Evolutionary conservation across 1,140 invertebrate genomes (phyloP), one percentile per base, ranked within the genome.

Genomic region (Habropoda laboriosa): DNA sequence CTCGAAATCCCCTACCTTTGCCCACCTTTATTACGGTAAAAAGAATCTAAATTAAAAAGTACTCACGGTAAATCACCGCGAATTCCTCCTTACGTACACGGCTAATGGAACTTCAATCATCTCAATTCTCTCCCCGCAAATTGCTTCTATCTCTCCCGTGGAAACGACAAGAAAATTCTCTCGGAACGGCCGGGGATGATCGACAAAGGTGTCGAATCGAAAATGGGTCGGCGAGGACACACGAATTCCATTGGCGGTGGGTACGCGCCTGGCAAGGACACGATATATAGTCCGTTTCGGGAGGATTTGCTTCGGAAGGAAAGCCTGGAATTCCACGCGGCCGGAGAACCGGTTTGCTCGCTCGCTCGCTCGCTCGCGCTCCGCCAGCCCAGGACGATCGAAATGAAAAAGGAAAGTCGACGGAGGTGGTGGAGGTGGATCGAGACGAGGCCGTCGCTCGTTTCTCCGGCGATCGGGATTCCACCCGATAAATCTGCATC

Each of bases 401-500:
- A 71, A 35, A 55, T 70, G 75, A 78, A 78, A 78, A 78, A 78
- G 75, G 75, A 78, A 60, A 70, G 66, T 77, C 74, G 42, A 58
- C 21, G 70, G 42, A 47, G 40, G 70, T 6, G 63, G 67, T 13
- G 74, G 74, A 45, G 71, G 57, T 49, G 72, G 47, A 68, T 35
- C 38, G 61, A 24, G 51, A 68, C 73, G 73, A 45, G 63, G 73
- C 55, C 55, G 40, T 47, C 70, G 70, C 73, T 57, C 73, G 49
- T 76, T 76, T 68, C 73, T 57, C 16, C 74, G 30, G 30, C 30
- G 74, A 77, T 68, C 64, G 74, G 74, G 74, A 68, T 77, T 77
- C 63, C 74, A 47, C 66, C n/a, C 74, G 74, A 77, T 77, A 77
- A 77, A 77, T 77, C 64, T 77, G 74, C 74, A 77, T 77, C 74